phyloP scores from a whole-genome alignment of 2,113 vertebrate species.

The Rostratula benghalensis region DNA sequence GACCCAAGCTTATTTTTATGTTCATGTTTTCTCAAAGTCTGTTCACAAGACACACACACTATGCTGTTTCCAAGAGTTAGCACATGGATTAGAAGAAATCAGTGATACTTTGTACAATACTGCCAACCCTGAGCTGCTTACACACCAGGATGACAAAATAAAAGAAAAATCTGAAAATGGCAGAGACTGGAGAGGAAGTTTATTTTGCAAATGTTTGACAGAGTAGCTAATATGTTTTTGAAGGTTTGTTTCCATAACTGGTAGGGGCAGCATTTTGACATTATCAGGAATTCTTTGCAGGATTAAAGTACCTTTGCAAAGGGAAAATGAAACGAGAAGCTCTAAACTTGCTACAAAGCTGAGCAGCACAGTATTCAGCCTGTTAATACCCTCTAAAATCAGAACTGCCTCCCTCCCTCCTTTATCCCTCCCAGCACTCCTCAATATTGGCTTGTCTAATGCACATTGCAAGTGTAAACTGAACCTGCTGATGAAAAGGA shows the following conservation, averaged over 20 bases:
- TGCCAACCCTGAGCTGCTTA: background rate
- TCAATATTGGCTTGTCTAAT: background rate
- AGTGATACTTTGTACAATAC: background rate
- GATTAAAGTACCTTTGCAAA: background rate
- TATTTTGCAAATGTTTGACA: slow-evolving; percentile 14
- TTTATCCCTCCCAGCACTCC: background rate
- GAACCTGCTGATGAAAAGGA: background rate
- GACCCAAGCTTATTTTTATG: background rate
- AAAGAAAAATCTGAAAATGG: background rate
- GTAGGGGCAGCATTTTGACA: background rate
- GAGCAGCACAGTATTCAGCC: background rate
- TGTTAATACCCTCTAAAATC: background rate
- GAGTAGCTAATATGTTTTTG: background rate
- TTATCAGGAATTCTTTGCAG: background rate
- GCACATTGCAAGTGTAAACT: background rate
- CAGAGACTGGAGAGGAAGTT: background rate
- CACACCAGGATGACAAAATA: background rate
- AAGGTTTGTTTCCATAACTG: background rate
- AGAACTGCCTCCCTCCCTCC: background rate
- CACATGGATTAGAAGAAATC: background rate
- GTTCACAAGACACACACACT: background rate
- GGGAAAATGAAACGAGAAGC: background rate
- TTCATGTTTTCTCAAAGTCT: background rate
- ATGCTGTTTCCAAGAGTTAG: background rate
- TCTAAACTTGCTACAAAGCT: background rate